Conservation (phyloP, 2,113 vertebrate species). For the Serilophus lunatus region DNA sequence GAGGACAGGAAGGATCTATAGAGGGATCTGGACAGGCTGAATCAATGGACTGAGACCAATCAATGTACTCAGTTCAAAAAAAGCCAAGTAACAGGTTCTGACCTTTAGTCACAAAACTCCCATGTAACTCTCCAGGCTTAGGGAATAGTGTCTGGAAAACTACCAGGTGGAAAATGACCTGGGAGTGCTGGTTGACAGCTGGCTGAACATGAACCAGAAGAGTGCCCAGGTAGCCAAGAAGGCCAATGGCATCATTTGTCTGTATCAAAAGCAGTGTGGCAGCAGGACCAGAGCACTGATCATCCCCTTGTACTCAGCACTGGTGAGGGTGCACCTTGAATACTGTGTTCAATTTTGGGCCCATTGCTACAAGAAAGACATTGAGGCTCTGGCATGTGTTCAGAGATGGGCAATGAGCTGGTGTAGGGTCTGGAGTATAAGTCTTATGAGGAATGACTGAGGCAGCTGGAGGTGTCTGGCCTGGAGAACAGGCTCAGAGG, state of each 20-base stretch:
- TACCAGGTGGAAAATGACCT: neutral
- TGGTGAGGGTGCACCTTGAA: neutral
- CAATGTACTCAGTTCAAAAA: neutral
- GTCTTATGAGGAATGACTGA: neutral
- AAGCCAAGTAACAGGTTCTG: neutral
- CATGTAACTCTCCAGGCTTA: neutral
- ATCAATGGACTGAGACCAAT: neutral
- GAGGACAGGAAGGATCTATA: too few relatives aligned
- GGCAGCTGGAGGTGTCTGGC: neutral
- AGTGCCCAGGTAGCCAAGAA: neutral
- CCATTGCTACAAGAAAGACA: neutral
- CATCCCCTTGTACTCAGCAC: rapidly evolving
- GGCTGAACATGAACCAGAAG: neutral
- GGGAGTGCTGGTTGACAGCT: neutral
- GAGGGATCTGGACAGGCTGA: neutral
- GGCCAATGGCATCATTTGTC: neutral
- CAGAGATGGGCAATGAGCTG: neutral
- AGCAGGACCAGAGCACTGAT: neutral
- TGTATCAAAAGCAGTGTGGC: neutral
- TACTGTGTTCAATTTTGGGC: neutral
- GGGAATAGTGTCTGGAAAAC: neutral
- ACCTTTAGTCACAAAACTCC: neutral
- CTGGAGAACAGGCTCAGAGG: neutral
- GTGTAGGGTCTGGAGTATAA: neutral
- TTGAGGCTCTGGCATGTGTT: neutral